Conservation (phyloP, 1,140 invertebrate genomes). For the Drosophila kepulauana region DNA sequence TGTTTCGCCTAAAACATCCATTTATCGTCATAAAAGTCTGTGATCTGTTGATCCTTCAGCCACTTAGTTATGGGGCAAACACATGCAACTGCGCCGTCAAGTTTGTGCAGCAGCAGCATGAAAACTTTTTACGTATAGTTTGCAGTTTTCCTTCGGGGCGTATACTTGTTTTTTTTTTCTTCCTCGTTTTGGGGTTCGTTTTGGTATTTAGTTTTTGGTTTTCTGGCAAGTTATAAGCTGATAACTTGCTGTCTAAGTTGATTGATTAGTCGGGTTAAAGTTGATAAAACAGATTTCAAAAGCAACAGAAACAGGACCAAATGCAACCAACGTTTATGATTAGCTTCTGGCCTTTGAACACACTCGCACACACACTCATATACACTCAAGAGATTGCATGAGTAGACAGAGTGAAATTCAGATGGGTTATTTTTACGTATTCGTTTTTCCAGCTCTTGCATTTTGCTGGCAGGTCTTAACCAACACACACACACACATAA, state of each 20-base stretch:
- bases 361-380: background rate
- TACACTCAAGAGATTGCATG: background rate
- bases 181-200: no score
- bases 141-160: background rate
- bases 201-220: background rate
- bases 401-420: constrained; percentile 9
- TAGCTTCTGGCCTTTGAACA: constrained; percentile 31
- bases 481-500: constrained; percentile 1
- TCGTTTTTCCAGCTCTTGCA: constrained; percentile 6
- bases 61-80: constrained; percentile 3
- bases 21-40: constrained; percentile 4
- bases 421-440: background rate
- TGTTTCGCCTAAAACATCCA: background rate
- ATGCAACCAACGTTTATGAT: constrained; percentile 42
- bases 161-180: no score
- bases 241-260: constrained; percentile 49
- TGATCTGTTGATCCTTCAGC: constrained; percentile 1
- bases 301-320: constrained; percentile 6
- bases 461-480: constrained; percentile 22
- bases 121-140: constrained; percentile 13
- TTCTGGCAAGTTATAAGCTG: constrained; percentile 36
- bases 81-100: constrained; percentile 1
- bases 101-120: background rate
- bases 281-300: constrained; percentile 28
- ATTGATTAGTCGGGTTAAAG: constrained; percentile 46